phyloP scores from a whole-genome alignment of 1,140 invertebrate species.

The Megalopta genalis region DNA sequence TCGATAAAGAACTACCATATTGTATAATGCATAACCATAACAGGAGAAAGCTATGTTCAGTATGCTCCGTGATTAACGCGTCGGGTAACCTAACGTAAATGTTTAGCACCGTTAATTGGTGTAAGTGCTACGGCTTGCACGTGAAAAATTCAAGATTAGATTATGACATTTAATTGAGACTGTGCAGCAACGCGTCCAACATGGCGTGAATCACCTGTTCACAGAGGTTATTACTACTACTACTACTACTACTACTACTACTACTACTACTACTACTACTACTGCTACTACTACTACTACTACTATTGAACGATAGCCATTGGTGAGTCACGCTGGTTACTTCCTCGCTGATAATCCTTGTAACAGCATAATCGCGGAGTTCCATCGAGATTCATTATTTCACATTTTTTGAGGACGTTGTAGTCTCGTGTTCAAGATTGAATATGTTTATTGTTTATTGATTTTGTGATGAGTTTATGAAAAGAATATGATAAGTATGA shows the following conservation, averaged over 20 bases:
- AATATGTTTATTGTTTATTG: too few species aligned
- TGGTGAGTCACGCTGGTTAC: constrained; percentile 18
- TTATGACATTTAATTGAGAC: constrained; percentile 6
- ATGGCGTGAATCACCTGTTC: constrained; percentile 17
- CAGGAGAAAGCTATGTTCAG: background rate
- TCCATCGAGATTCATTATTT: too few species aligned
- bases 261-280: too few species aligned
- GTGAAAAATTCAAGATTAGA: background rate
- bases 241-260: too few species aligned
- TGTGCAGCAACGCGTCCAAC: background rate
- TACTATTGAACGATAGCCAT: constrained; percentile 15
- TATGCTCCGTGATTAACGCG: background rate
- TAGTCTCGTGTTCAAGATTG: too few species aligned
- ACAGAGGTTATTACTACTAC: too few species aligned
- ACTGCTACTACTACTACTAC: too few species aligned
- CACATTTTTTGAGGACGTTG: too few species aligned
- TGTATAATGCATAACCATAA: background rate
- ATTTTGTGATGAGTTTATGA: too few species aligned
- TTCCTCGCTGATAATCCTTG: background rate
- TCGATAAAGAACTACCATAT: too few species aligned
- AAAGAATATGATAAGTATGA: too few species aligned
- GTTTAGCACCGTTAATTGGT: background rate
- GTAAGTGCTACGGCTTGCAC: background rate
- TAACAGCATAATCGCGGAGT: background rate
- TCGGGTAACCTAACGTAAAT: background rate